Evolutionary conservation across 2,888 invertebrate species (phyloP).

Genomic region (Aphrophora alni): DNA sequence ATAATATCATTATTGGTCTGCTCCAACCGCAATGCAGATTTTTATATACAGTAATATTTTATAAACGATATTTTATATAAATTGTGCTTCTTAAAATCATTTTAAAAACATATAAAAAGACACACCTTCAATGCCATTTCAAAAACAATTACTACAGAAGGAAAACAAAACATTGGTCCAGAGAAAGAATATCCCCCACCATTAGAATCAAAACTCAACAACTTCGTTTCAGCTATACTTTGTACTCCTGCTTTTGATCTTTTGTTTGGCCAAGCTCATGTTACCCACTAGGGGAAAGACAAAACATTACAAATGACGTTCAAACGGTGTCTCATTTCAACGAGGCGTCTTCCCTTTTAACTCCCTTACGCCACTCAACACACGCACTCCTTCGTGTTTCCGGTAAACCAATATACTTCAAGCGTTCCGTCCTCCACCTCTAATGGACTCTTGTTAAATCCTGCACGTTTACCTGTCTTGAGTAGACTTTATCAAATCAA

Average conservation of each 20-base stretch:
- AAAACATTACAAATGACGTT: slow-evolving; percentile 9
- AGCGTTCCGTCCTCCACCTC: not conserved
- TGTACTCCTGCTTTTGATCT: not conserved
- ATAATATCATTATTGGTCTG: too few species aligned
- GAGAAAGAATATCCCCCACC: not conserved
- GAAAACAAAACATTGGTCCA: not conserved
- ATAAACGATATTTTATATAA: too few species aligned
- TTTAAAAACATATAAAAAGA: too few species aligned
- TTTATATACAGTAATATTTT: too few species aligned
- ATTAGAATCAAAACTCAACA: slow-evolving; percentile 6
- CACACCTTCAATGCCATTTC: too few species aligned
- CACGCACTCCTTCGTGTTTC: not conserved
- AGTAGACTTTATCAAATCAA: not conserved
- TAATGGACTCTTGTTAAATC: slow-evolving; percentile 5
- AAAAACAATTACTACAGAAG: not conserved
- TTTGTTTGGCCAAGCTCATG: slow-evolving; percentile 6
- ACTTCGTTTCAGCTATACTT: not conserved
- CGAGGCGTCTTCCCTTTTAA: not conserved
- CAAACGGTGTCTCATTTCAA: not conserved
- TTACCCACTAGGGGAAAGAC: not conserved
- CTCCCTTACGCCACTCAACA: not conserved
- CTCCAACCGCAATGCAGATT: too few species aligned
- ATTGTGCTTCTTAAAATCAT: too few species aligned
- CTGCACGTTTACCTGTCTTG: not conserved
- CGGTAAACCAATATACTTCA: slow-evolving; percentile 2